Base-by-base conservation (phyloP, 2,888 invertebrate genomes). In the Salpingus planirostris region DNA sequence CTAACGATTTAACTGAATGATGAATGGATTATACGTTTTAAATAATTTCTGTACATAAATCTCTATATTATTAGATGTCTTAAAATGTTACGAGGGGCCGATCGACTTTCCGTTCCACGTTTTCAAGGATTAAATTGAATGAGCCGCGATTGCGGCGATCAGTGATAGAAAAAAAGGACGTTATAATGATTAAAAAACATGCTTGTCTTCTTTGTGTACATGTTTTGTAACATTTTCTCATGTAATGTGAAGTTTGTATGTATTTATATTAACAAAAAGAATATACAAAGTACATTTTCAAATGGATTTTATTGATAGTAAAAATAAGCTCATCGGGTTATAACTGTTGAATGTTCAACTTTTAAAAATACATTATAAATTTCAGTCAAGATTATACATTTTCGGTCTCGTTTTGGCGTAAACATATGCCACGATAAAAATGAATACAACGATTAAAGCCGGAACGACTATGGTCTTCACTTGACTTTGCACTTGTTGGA, bases 381-480 rank as follows among this genome's bases (percentile, higher is more conserved):
- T 31, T 47, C 43, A 50, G 40, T 52, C 50, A 27, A 49, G 43
- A 32, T 42, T 44, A 25, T 50, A 49, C 34, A 47, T 46, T 37
- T 46, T 58, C 33, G 86, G 85, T 52, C 87, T 72, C 8, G 86
- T 86, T 65, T 86, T 87, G 25, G 83, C 60, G 58, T 87, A 88
- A 33, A 88, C 78, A 56, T 85, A 87, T 12, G 76, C 72, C 33
- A 78, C 75, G 47, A 89, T 80, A 30, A 86, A 65, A 30, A 82
- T 57, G 46, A 79, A 78, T 42, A 86, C 68, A 14, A 78, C 78
- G 27, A 72, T 78, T 40, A 82, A 55, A 31, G 80, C 78, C 3
- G 86, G 89, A 47, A 85, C 61, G 37, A 81, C 90, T 36, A 87
- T 67, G 2, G 84, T 85, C 54, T 78, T 78, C n/a, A 84, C 71